These are phyloP conservation scores for Idaea biselata DNA, from an alignment of 2,888 invertebrate species.

Conservation along the genomic window DNA sequence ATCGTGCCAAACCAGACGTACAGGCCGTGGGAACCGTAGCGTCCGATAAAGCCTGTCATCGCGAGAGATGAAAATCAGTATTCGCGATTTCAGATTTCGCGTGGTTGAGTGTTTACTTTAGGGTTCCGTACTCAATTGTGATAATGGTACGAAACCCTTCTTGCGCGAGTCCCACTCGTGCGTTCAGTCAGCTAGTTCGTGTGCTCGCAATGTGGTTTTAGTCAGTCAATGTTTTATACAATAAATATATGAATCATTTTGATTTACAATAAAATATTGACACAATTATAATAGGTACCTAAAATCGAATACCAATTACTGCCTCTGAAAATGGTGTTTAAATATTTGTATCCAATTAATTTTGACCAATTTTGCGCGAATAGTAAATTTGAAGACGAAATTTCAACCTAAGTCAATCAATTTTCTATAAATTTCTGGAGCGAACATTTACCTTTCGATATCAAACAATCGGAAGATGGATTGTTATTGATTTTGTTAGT, in stretches of 20 bases:
- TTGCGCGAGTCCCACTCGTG: too few species aligned
- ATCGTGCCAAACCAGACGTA: too few species aligned
- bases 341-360: constrained; percentile 31
- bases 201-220: too few species aligned
- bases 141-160: too few species aligned
- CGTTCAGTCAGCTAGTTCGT: too few species aligned
- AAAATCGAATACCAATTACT: constrained; percentile 12
- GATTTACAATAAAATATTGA: not conserved
- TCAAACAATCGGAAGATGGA: constrained; percentile 1
- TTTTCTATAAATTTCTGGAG: constrained; percentile 23
- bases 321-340: constrained; percentile 18
- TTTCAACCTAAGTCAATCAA: constrained; percentile 28
- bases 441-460: constrained; percentile 12
- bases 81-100: too few species aligned
- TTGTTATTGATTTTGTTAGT: constrained; percentile 5
- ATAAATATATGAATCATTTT: not conserved
- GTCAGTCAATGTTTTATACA: not conserved
- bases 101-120: too few species aligned
- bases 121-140: too few species aligned
- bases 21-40: too few species aligned
- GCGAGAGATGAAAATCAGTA: too few species aligned
- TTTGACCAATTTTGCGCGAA: constrained; percentile 22
- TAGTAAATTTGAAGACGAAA: constrained; percentile 23
- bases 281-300: not conserved
- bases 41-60: too few species aligned